Percentiles rank a stretch among this genome's conserved stretches.
These are phyloP conservation scores for Mesembrinibis cayennensis DNA, from an alignment of 2,113 vertebrate species.

Conservation along the genomic window DNA sequence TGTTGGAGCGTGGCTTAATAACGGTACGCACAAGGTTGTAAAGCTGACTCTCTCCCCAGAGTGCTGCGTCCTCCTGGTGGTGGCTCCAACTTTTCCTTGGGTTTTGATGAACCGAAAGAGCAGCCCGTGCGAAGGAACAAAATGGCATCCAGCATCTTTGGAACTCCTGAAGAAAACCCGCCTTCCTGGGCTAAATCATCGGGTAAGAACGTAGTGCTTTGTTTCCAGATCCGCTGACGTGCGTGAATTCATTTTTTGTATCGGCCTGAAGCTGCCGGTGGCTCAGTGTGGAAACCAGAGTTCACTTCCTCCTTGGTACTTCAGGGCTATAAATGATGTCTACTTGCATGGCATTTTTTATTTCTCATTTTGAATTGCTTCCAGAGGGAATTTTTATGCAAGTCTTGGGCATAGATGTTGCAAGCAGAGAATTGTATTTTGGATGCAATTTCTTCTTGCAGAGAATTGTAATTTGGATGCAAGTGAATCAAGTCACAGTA, in stretches of 20 bases:
- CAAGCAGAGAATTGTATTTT: background rate
- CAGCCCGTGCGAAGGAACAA: constrained; percentile 85
- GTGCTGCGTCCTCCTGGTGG: constrained; percentile 94
- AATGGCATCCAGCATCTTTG: constrained; percentile 96
- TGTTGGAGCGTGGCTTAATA: background rate
- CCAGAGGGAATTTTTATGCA: background rate
- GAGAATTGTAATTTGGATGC: background rate
- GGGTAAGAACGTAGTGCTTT: background rate
- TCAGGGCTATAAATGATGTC: background rate
- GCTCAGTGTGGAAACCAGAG: background rate
- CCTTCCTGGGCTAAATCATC: constrained; percentile 74
- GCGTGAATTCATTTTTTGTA: background rate
- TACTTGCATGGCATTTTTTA: background rate
- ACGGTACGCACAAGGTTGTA: background rate
- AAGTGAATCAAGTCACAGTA: background rate
- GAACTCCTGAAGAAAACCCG: constrained; percentile 87
- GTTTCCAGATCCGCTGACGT: background rate
- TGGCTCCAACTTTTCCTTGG: constrained; percentile 91
- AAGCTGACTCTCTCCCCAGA: constrained; percentile 66
- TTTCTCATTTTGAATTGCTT: background rate
- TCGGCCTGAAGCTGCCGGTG: background rate
- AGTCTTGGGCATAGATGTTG: background rate
- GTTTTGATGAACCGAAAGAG: constrained; percentile 85
- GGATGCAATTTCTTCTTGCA: background rate
- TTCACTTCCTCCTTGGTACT: rapidly evolving